phyloP scores from a whole-genome alignment of 2,113 vertebrate genomes.

The Phrynosoma platyrhinos region DNA sequence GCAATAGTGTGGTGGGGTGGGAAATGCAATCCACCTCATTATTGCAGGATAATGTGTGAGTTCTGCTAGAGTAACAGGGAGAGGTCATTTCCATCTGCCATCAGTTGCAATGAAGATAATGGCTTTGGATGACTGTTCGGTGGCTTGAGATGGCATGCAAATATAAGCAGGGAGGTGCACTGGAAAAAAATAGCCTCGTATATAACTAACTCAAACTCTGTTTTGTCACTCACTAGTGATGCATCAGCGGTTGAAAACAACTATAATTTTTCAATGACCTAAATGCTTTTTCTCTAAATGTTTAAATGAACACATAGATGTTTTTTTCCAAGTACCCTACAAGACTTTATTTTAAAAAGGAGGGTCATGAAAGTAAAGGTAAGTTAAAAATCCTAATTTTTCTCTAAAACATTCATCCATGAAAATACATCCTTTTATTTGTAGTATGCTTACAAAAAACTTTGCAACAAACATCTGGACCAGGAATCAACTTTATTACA shows the following conservation, averaged over 20 bases:
- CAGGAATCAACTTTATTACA: no score
- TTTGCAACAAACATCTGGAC: conserved; percentile 37
- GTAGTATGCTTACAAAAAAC: conserved; percentile 39
- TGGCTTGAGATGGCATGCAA: conserved; percentile 32
- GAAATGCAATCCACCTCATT: conserved; percentile 38
- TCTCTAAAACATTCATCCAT: neutral
- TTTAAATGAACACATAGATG: conserved; percentile 65
- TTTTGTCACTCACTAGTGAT: conserved; percentile 13
- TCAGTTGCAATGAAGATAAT: conserved; percentile 54
- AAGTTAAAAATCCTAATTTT: neutral
- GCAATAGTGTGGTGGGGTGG: conserved; percentile 51
- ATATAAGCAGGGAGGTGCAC: conserved; percentile 9
- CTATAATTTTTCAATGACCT: conserved; percentile 43
- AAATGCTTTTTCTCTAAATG: conserved; percentile 58
- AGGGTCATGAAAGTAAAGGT: no score
- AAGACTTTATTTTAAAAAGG: neutral
- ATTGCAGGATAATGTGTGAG: conserved; percentile 46
- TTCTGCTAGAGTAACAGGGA: conserved; percentile 37
- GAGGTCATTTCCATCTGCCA: conserved; percentile 48
- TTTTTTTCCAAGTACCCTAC: neutral
- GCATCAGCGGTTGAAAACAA: conserved; percentile 31
- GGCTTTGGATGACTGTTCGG: conserved; percentile 43
- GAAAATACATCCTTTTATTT: conserved; percentile 59
- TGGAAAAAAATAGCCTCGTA: conserved; percentile 25
- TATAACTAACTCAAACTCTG: conserved; percentile 16